Conservation (phyloP, 2,797 vertebrate genomes). For the Myotis vivesi region DNA sequence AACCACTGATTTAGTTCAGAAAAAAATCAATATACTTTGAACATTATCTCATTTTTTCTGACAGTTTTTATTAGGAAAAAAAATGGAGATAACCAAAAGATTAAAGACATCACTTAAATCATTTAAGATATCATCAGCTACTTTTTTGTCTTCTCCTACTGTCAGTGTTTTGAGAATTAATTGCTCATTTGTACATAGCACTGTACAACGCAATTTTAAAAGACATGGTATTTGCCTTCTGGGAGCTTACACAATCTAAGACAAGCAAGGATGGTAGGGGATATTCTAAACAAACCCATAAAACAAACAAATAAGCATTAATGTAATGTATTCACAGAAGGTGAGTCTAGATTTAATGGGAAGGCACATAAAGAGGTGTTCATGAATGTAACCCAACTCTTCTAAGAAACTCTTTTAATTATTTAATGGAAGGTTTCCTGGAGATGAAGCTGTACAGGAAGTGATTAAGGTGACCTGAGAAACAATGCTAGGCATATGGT, state of each 20-base stretch:
- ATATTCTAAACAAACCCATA: slow-evolving; percentile 30
- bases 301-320: slow-evolving; percentile 44
- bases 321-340: slow-evolving; percentile 45
- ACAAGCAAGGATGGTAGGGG: slow-evolving; percentile 38
- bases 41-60: slow-evolving; percentile 62
- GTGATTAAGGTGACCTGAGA: slow-evolving; percentile 35
- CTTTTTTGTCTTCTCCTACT: slow-evolving; percentile 53
- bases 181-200: slow-evolving; percentile 62
- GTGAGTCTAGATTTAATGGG: neutral
- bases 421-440: slow-evolving; percentile 18
- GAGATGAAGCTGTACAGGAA: slow-evolving; percentile 15
- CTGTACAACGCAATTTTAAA: slow-evolving; percentile 64
- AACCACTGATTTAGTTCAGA: slow-evolving; percentile 56
- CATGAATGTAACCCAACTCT: neutral
- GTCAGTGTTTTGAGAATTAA: slow-evolving; percentile 71
- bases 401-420: slow-evolving; percentile 39
- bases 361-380: slow-evolving; percentile 44
- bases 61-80: slow-evolving; percentile 64
- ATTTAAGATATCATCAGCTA: slow-evolving; percentile 59
- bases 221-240: slow-evolving; percentile 64
- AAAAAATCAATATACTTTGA: slow-evolving; percentile 66
- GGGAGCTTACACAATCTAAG: slow-evolving; percentile 55
- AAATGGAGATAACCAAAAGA: slow-evolving; percentile 44
- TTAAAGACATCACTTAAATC: slow-evolving; percentile 72
- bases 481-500: slow-evolving; percentile 10